These are phyloP conservation scores for Mylabris sibirica DNA, from an alignment of 2,888 invertebrate species.

Conservation along the genomic window DNA sequence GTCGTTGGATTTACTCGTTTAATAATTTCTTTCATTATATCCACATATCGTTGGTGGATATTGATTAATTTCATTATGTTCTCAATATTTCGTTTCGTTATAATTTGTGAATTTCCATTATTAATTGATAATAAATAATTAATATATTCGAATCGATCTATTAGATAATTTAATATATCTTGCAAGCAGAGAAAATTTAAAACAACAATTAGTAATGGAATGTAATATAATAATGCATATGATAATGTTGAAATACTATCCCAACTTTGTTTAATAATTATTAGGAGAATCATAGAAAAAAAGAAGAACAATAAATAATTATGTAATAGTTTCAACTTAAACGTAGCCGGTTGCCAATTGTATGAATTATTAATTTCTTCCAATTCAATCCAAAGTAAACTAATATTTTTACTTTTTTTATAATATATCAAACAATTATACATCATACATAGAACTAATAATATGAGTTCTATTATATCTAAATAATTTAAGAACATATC, in stretches of 20 bases:
- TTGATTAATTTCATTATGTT: neutral
- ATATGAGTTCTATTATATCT: neutral
- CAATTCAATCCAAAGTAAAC: neutral
- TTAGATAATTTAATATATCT: neutral
- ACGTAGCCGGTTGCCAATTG: neutral
- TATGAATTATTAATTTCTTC: neutral
- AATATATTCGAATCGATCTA: neutral
- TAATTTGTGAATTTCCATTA: neutral
- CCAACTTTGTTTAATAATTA: too few species aligned
- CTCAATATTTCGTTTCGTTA: neutral
- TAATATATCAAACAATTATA: neutral
- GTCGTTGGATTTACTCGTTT: neutral
- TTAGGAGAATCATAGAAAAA: neutral
- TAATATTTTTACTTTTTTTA: neutral
- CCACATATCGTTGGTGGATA: neutral
- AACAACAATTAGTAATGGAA: neutral
- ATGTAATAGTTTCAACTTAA: neutral
- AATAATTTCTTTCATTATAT: neutral
- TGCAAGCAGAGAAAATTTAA: neutral
- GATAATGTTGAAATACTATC: neutral
- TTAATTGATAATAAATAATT: neutral
- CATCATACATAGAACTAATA: neutral
- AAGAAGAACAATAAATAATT: neutral
- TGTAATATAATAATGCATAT: neutral
- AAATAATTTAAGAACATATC: neutral